Evolutionary conservation across 2,888 invertebrate species (phyloP), one percentile per base, ranked within the genome.

Genomic region (Strigamia maritima): DNA sequence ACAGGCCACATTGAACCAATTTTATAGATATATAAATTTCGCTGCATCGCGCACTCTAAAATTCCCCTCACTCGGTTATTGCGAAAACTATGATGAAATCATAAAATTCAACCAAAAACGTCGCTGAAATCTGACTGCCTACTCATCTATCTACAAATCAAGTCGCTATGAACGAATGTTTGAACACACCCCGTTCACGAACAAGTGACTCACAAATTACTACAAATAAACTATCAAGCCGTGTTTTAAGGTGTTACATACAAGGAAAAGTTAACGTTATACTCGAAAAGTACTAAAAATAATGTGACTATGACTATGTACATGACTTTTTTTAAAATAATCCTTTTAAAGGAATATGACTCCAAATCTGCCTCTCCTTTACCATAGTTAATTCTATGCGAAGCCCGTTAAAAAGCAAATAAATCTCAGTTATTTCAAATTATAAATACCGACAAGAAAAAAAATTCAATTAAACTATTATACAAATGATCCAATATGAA

Each of bases 191-290:
- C 70, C 70, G 26, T 28, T 70, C 70, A 70, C n/a, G 35, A 22
- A 70, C 70, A 70, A 26, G 24, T 26, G n/a, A 70, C 70, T n/a
- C 70, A 70, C 28, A 70, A 28, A 70, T 70, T 70, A 70, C 70
- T 70, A 70, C 70, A 70, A 70, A 70, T 70, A 26, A 70, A 70
- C 70, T 70, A 70, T 19, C n/a, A 70, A 70, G 70, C 54, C 19
- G 19, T 54, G 54, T 54, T 54, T 54, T 54, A 19, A 16, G 28
- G 28, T 70, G 70, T 70, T 24, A 28, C 70, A 26, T n/a, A 70
- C 28, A 70, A 70, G 70, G 24, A 26, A 28, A 70, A 26, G 70
- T 28, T 26, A 70, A 70, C 26, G 26, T 24, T 70, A 70, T 54
- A 54, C 54, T 54, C 70, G 24, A 28, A 70, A 26, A 28, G 8